Conservation (phyloP, 2,113 vertebrate species). For the Ceyx cyanopectus region DNA sequence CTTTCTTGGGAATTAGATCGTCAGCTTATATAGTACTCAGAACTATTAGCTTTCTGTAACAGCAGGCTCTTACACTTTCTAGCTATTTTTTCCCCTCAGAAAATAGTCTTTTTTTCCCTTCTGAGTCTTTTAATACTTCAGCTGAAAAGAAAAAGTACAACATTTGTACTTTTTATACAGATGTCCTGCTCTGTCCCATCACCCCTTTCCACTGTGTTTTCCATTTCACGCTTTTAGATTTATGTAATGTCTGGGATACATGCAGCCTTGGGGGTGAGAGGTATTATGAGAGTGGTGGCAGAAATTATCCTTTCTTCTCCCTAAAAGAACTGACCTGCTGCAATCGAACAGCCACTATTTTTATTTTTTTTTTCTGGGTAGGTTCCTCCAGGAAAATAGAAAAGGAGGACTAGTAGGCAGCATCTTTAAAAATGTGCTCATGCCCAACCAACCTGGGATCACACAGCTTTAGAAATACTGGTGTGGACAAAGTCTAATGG, state of each 20-base stretch:
- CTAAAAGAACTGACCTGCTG: not conserved
- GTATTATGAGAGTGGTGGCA: not conserved
- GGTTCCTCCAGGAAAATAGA: not conserved
- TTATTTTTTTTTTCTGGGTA: not conserved
- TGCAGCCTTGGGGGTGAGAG: not conserved
- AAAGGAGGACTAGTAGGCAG: not conserved
- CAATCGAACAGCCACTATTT: not conserved
- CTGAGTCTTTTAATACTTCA: not conserved
- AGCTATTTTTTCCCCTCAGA: too few relatives aligned
- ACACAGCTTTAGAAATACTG: not conserved
- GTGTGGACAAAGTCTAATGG: not conserved
- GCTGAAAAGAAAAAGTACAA: not conserved
- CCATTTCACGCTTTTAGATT: not conserved
- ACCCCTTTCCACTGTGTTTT: not conserved
- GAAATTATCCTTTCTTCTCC: not conserved
- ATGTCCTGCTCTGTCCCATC: not conserved
- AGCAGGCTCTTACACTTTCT: too few relatives aligned
- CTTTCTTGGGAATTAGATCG: not conserved
- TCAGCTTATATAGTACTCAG: not conserved
- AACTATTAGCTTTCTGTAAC: too few relatives aligned
- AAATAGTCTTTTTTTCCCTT: not conserved
- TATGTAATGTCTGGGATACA: rapidly evolving
- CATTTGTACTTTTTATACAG: not conserved
- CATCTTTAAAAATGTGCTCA: not conserved
- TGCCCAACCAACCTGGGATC: not conserved